phyloP scores from a whole-genome alignment of 2,888 invertebrate species.

The Oligia latruncula region DNA sequence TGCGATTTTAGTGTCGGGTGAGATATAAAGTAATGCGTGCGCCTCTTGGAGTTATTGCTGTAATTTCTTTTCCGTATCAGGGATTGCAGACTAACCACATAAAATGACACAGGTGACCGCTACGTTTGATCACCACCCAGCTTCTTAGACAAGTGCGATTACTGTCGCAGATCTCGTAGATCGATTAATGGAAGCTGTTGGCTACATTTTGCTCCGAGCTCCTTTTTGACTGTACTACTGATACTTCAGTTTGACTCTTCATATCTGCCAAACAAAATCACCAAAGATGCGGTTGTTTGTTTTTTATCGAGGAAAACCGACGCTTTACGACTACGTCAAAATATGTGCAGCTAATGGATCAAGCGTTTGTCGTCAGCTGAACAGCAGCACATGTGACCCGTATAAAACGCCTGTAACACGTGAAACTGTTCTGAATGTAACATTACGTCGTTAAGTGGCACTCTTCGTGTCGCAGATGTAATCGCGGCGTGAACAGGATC shows the following conservation, averaged over 20 bases:
- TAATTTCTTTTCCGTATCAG: conserved; percentile 28
- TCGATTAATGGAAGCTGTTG: background rate
- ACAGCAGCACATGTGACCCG: background rate
- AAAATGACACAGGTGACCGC: background rate
- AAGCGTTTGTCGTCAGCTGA: background rate
- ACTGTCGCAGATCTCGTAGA: background rate
- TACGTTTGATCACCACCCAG: conserved; percentile 9
- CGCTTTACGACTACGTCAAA: background rate
- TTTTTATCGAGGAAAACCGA: background rate
- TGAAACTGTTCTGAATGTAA: conserved; percentile 14
- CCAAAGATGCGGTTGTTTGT: background rate
- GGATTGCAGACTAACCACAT: conserved; percentile 9
- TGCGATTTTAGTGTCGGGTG: conserved; percentile 11
- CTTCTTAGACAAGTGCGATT: conserved; percentile 12
- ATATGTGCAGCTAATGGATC: too few species aligned
- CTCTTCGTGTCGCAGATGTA: conserved; percentile 23
- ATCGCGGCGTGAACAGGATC: conserved; percentile 31
- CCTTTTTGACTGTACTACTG: background rate
- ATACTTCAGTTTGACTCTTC: background rate
- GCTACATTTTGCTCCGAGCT: background rate
- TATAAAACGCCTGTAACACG: background rate
- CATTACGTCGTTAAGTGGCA: conserved; percentile 19
- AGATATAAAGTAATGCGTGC: conserved; percentile 20
- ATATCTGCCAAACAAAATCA: background rate
- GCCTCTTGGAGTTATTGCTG: conserved; percentile 31